These are phyloP conservation scores for Bovichtus variegatus DNA, from an alignment of 2,797 vertebrate species.

Conservation along the genomic window DNA sequence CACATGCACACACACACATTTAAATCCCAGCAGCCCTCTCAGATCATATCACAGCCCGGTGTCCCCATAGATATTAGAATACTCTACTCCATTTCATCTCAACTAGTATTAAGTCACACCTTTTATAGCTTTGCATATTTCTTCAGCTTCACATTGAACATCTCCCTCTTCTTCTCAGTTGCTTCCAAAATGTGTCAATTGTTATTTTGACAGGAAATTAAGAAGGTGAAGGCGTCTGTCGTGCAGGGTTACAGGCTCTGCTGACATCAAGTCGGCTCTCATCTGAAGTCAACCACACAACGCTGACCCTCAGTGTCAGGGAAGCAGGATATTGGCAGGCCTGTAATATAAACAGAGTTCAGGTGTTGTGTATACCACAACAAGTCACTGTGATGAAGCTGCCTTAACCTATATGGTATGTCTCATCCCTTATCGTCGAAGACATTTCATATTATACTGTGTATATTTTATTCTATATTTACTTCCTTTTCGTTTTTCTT, in stretches of 20 bases:
- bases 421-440: conserved; percentile 8
- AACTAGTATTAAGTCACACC: conserved; percentile 29
- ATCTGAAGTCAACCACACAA: conserved; percentile 48
- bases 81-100: conserved; percentile 46
- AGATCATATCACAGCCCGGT: conserved; percentile 54
- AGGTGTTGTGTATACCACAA: conserved; percentile 37
- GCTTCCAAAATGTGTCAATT: conserved; percentile 25
- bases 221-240: conserved; percentile 17
- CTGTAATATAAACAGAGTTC: conserved; percentile 64
- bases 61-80: conserved; percentile 53
- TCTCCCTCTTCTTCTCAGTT: neutral
- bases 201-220: conserved; percentile 55
- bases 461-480: too few relatives aligned
- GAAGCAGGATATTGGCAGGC: conserved; percentile 70
- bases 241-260: conserved; percentile 35
- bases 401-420: conserved; percentile 2
- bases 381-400: conserved; percentile 34
- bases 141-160: too few relatives aligned
- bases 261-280: conserved; percentile 42
- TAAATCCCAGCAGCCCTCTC: conserved; percentile 52
- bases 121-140: neutral
- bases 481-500: too few relatives aligned
- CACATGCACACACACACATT: conserved; percentile 19
- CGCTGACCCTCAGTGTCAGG: conserved; percentile 42
- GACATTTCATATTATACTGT: neutral